Evolutionary conservation across 2,888 invertebrate species (phyloP), one percentile per base, ranked within the genome.

Genomic region (Serrognathus titanus): DNA sequence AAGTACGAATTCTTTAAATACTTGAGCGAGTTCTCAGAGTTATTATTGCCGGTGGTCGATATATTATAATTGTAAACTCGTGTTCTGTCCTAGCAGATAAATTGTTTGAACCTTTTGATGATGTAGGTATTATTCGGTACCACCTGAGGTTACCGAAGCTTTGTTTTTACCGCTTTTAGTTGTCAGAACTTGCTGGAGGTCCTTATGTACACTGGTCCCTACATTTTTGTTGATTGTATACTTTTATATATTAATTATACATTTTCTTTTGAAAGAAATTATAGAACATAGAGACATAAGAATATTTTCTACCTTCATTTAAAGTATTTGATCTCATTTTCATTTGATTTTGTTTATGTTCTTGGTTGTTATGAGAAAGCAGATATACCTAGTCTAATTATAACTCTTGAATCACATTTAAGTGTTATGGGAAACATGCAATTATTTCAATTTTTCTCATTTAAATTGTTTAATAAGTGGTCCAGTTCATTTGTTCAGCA

Each of bases 71-170:
- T 71, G 71, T 72, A 70, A 70, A 69, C 66, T 65, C 67, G 63
- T 71, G 65, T 65, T 61, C 62, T 62, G 63, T 69, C 67, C 66
- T 63, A 61, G 66, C 64, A 69, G 70, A 72, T 71, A 72, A 71
- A 72, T 72, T 67, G 69, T 69, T 67, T 58, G 59, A 62, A 66
- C 63, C 63, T 57, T 59, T 62, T 61, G 67, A 68, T 72, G 71
- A 72, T 66, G 71, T 71, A 71, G 71, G 70, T 70, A 69, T 68
- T 68, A 70, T 69, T 69, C 64, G 58, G 65, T 68, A 71, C 71
- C 71, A 72, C 72, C 71, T 69, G 68, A 69, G 69, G 71, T 59
- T 60, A 56, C 52, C 51, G 48, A 55, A 57, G 63, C 69, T 71
- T 72, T 71, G 71, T 73, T 70, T 71, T 66, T 68, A 69, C 71